These are phyloP conservation scores for Eristalinus aeneus DNA, from an alignment of 2,888 invertebrate genomes.

Conservation along the genomic window DNA sequence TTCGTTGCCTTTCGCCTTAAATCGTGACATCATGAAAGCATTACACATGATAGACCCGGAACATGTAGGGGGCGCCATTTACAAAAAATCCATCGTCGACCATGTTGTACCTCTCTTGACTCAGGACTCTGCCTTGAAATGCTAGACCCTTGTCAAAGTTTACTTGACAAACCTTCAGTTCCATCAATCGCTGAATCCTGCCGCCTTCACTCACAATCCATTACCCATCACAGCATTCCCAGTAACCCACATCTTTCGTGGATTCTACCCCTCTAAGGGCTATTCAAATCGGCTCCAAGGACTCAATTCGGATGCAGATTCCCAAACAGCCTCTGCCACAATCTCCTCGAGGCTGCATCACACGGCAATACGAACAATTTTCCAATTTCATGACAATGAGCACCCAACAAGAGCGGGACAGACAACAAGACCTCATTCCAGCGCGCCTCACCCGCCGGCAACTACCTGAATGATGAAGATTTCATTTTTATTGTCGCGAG, in stretches of 20 bases:
- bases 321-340: neutral
- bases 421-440: neutral
- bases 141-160: too few species aligned
- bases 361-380: neutral
- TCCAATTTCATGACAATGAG: constrained; percentile 57
- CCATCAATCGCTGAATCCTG: too few species aligned
- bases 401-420: constrained; percentile 34
- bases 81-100: too few species aligned
- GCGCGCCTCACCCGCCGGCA: neutral
- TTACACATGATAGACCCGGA: too few species aligned
- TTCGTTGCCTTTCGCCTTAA: too few species aligned
- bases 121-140: too few species aligned
- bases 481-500: constrained; percentile 7
- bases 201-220: too few species aligned
- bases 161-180: too few species aligned
- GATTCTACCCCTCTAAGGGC: neutral
- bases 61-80: too few species aligned
- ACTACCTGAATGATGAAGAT: neutral
- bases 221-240: neutral
- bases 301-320: neutral
- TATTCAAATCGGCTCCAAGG: neutral
- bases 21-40: too few species aligned
- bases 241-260: neutral
- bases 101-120: too few species aligned
- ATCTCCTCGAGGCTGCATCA: neutral